Evolutionary conservation across 1,140 invertebrate species (phyloP).

Genomic region (Bactericera cockerelli): DNA sequence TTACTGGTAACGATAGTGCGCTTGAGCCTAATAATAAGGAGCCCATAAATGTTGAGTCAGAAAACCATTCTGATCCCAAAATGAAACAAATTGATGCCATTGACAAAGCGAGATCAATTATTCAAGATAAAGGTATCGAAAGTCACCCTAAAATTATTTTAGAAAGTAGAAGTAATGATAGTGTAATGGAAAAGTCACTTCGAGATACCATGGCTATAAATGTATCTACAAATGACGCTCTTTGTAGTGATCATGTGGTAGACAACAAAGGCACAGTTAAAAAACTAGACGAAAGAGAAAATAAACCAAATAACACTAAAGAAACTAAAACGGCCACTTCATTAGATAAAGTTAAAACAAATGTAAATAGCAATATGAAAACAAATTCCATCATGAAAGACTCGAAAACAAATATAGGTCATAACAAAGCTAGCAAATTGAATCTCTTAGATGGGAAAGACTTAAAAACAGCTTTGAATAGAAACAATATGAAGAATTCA

Average conservation of each 20-base stretch:
- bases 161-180: too few species aligned
- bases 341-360: too few species aligned
- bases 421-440: background rate
- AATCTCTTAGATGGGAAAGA: background rate
- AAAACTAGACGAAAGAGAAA: background rate
- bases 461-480: background rate
- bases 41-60: background rate
- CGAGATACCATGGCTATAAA: background rate
- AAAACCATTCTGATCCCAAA: background rate
- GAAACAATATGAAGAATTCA: background rate
- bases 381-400: slow-evolving; percentile 7
- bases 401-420: background rate
- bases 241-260: background rate
- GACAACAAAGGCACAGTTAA: background rate
- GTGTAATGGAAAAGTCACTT: background rate
- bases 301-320: background rate
- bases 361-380: slow-evolving; percentile 1
- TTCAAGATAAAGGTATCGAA: too few species aligned
- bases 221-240: background rate
- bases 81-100: background rate
- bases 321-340: background rate
- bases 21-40: background rate
- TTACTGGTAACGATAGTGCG: background rate
- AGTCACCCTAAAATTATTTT: too few species aligned
- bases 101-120: background rate